Conservation (phyloP, 2,888 invertebrate species). For the Cantharis rustica region DNA sequence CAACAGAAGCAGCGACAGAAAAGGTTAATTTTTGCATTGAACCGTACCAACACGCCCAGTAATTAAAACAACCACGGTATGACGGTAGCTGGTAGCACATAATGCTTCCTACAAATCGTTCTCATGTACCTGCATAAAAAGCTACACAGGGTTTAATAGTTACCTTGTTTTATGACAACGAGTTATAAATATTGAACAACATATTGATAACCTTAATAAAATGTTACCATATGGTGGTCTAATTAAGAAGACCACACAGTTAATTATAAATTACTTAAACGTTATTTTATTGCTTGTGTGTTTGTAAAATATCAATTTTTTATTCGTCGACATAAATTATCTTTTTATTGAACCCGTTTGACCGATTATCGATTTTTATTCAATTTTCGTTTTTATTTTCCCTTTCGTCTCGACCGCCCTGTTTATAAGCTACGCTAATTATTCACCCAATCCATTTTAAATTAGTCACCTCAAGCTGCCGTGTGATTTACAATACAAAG, state of each 20-base stretch:
- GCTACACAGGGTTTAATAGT: slow-evolving; percentile 8
- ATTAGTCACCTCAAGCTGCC: neutral
- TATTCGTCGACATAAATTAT: neutral
- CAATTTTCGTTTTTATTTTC: neutral
- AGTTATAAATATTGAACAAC: slow-evolving; percentile 12
- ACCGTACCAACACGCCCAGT: slow-evolving; percentile 11
- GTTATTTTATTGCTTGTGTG: neutral
- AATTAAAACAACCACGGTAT: slow-evolving; percentile 20
- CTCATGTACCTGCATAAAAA: slow-evolving; percentile 1
- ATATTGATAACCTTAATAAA: slow-evolving; percentile 5
- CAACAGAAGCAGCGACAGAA: neutral
- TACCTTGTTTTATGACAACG: slow-evolving; percentile 8
- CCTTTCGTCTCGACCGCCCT: neutral
- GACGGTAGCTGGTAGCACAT: slow-evolving; percentile 12
- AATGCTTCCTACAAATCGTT: slow-evolving; percentile 11
- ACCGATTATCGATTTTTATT: neutral
- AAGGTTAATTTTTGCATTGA: neutral
- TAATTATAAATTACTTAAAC: slow-evolving; percentile 2
- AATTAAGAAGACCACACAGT: slow-evolving; percentile 4
- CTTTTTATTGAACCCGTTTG: neutral
- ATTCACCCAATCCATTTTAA: neutral
- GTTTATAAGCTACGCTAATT: neutral
- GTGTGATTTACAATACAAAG: neutral
- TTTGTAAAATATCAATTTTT: neutral
- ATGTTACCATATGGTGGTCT: slow-evolving; percentile 6